These are phyloP conservation scores for Pleuronectes platessa DNA, from an alignment of 2,113 vertebrate genomes.

Conservation along the genomic window DNA sequence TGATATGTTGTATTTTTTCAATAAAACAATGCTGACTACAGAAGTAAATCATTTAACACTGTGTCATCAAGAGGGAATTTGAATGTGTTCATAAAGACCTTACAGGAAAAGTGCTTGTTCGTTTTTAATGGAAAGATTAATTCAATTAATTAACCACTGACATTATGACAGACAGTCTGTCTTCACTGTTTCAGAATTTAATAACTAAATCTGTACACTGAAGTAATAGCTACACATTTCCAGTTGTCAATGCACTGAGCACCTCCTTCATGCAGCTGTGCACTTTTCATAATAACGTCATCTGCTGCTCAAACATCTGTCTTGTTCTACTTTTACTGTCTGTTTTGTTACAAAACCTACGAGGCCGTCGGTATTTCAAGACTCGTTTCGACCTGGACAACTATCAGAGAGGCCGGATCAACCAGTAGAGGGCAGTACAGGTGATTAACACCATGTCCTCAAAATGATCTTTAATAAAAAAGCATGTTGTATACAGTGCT, in stretches of 20 bases:
- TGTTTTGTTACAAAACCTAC: background rate
- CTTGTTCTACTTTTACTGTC: background rate
- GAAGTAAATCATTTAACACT: background rate
- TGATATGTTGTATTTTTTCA: background rate
- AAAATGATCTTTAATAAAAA: background rate
- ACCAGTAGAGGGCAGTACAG: constrained; percentile 63
- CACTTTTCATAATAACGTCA: constrained; percentile 1
- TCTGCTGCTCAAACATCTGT: background rate
- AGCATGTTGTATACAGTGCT: background rate
- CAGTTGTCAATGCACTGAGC: background rate
- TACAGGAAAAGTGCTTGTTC: background rate
- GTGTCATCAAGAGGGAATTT: background rate
- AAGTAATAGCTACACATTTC: background rate
- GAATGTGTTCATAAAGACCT: constrained; percentile 5
- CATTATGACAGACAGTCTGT: constrained; percentile 9
- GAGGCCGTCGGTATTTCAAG: background rate
- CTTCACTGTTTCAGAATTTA: constrained; percentile 1
- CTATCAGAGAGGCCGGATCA: background rate
- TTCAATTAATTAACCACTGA: background rate
- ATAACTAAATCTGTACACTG: constrained; percentile 3
- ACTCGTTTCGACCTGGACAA: background rate
- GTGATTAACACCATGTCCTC: background rate
- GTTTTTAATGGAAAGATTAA: background rate
- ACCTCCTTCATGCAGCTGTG: background rate
- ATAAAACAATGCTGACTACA: background rate